Conservation (phyloP, 2,797 vertebrate species). For the Buphagus erythrorhynchus region DNA sequence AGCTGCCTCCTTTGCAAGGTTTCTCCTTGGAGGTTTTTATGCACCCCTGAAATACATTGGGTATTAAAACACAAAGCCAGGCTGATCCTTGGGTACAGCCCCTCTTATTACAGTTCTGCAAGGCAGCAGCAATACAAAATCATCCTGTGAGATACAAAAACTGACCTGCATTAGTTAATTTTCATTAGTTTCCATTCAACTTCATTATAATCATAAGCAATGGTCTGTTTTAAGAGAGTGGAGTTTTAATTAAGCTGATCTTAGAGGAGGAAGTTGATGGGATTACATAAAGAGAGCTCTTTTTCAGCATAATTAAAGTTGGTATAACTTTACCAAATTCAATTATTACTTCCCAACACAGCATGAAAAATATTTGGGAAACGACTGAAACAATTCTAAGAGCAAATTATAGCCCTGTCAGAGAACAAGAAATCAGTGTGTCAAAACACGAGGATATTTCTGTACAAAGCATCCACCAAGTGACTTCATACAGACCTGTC, state of each 20-base stretch:
- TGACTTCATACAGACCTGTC: slow-evolving; percentile 51
- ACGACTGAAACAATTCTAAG: slow-evolving; percentile 72
- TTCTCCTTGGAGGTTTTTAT: not conserved
- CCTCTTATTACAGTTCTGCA: not conserved
- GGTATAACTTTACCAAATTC: slow-evolving; percentile 48
- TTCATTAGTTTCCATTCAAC: not conserved
- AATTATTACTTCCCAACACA: slow-evolving; percentile 50
- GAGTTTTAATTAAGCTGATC: slow-evolving; percentile 66
- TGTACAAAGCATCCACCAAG: slow-evolving; percentile 40
- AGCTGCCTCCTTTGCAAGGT: not conserved
- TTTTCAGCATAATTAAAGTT: slow-evolving; percentile 15
- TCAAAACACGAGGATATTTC: slow-evolving; percentile 74
- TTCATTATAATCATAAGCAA: slow-evolving; percentile 1
- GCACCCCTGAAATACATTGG: not conserved
- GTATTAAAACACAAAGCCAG: not conserved
- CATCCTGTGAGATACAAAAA: not conserved
- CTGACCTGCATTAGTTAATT: not conserved
- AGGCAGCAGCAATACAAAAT: not conserved
- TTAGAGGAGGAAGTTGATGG: slow-evolving; percentile 45
- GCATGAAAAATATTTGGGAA: slow-evolving; percentile 64
- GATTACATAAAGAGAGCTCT: not conserved
- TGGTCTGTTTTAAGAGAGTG: slow-evolving; percentile 16
- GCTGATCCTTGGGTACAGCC: slow-evolving; percentile 25
- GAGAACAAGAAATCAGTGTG: slow-evolving; percentile 73
- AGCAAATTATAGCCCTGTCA: slow-evolving; percentile 77